Evolutionary conservation across 2,113 vertebrate species (phyloP), one percentile per base, ranked within the genome.

Genomic region (Lichenostomus cassidix): DNA sequence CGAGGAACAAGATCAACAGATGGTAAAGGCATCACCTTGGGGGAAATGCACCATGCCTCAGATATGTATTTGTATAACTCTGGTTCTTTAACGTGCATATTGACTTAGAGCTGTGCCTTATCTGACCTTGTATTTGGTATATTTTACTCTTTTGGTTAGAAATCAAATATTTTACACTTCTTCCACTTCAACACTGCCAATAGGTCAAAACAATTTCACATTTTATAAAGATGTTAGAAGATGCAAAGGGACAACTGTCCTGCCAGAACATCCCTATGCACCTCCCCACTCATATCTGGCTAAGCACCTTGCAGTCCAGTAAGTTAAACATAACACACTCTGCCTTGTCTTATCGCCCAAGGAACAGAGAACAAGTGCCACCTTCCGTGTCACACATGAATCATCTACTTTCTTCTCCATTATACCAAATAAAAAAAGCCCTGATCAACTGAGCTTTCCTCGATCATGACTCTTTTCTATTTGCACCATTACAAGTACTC

Each of bases 291-390:
- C n/a, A 28, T 17, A 29, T 46, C 50, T 85, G 71, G 27, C 58
- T 42, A 46, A 87, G 64, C 31, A 47, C 35, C 53, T 73, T 82
- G 42, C 37, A 67, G 68, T 46, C 13, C 60, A 63, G 42, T 11
- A 42, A 62, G 33, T 71, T 83, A 89, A 86, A 89, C 33, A 12
- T 5, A 77, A 76, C 59, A 59, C 42, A 17, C 60, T 76, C 31
- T 77, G 85, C 55, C 60, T 74, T 59, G 69, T 80, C 65, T 94
- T 93, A 89, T 78, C 25, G 0, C 42, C 25, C 16, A 4, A 39
- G 47, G 87, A 93, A 74, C 63, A 80, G 67, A 71, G 89, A 89
- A 93, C 75, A 96, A 94, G 94, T 92, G 78, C 58, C 76, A 92
- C 68, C 60, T 90, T 96, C 71, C 1, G 5, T 52, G 69, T 81